Evolutionary conservation across 2,888 invertebrate genomes (phyloP).

Genomic region (Barypeithes pellucidus): DNA sequence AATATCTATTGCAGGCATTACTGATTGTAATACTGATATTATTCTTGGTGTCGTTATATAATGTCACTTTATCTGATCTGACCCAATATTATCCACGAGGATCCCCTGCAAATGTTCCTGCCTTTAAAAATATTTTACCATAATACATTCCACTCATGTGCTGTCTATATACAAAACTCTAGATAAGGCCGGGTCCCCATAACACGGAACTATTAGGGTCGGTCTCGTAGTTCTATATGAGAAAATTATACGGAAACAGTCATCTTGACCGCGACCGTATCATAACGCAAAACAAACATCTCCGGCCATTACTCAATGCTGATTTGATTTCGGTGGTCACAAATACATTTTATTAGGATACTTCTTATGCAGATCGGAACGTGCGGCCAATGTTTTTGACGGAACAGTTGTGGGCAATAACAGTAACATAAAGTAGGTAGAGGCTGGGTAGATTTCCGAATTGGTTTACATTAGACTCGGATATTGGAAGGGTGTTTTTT

Average conservation of each 20-base stretch:
- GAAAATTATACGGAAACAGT: conserved; percentile 58
- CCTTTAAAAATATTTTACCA: conserved; percentile 15
- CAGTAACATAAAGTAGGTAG: conserved; percentile 67
- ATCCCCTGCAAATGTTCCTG: background rate
- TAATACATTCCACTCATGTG: conserved; percentile 52
- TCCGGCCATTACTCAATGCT: conserved; percentile 63
- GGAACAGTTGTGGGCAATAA: conserved; percentile 67
- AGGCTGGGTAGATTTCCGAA: conserved; percentile 38
- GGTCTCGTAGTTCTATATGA: conserved; percentile 57
- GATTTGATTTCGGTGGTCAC: conserved; percentile 62
- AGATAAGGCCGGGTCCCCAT: conserved; percentile 46
- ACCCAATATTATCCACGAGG: conserved; percentile 7
- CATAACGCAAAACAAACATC: conserved; percentile 60
- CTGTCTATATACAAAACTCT: conserved; percentile 43
- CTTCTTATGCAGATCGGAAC: conserved; percentile 61
- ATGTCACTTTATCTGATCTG: no score
- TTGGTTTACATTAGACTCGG: conserved; percentile 44
- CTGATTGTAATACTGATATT: no score
- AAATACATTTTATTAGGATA: conserved; percentile 64
- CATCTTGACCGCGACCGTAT: conserved; percentile 58
- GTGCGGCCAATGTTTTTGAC: conserved; percentile 68
- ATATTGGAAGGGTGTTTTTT: conserved; percentile 37
- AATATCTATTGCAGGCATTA: no score
- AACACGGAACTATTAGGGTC: conserved; percentile 49
- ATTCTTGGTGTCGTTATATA: no score